These are phyloP conservation scores for Itoplectis maculator DNA, from an alignment of 2,888 invertebrate genomes.

Conservation along the genomic window DNA sequence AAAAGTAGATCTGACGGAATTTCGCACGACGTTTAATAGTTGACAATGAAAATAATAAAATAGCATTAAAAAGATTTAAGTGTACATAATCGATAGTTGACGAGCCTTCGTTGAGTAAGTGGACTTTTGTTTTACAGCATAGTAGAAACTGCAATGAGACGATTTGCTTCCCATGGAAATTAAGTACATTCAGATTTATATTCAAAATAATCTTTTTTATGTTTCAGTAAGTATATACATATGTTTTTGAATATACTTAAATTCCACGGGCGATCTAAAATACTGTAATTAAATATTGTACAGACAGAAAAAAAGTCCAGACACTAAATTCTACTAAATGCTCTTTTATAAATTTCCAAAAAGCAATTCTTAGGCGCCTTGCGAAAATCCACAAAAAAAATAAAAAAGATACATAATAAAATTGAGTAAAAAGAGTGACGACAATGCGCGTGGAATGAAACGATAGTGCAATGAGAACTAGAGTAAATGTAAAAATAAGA, in stretches of 20 bases:
- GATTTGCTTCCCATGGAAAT: no score
- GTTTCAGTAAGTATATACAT: no score
- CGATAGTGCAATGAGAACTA: constrained; percentile 59
- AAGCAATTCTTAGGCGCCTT: constrained; percentile 24
- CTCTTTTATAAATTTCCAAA: not conserved
- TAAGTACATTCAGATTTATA: not conserved
- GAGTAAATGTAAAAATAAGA: constrained; percentile 8
- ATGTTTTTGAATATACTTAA: no score
- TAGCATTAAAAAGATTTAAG: not conserved
- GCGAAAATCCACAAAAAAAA: constrained; percentile 29
- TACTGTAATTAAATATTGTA: not conserved
- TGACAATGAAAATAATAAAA: not conserved
- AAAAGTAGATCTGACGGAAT: not conserved
- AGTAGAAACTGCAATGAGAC: no score
- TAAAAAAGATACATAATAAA: constrained; percentile 24
- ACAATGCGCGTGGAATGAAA: constrained; percentile 60
- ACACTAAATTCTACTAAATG: not conserved
- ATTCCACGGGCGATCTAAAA: no score
- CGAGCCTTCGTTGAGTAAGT: not conserved
- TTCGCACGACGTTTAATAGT: constrained; percentile 17
- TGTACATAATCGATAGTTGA: not conserved
- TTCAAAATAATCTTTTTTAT: constrained; percentile 31
- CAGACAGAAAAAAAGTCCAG: not conserved
- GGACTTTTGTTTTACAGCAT: constrained; percentile 7
- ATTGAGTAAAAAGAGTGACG: constrained; percentile 32